Base-by-base conservation (phyloP, 2,113 vertebrate species). In the Xenopus laevis region DNA sequence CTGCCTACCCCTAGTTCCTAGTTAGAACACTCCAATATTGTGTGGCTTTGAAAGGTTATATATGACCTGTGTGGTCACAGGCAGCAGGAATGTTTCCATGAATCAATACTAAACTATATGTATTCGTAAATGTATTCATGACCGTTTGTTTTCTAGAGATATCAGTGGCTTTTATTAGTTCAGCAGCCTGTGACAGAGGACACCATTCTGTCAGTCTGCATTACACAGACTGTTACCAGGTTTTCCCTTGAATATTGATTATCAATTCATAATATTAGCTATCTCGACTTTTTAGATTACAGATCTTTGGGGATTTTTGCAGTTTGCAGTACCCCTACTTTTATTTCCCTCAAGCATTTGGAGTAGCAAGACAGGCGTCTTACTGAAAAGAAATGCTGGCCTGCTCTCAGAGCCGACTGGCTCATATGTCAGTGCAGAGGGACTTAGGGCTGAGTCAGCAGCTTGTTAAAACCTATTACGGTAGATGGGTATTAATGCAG, bases 401-500 rank as follows among this genome's bases (percentile, higher is more conserved):
- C 53, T 55, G 53, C 53, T n/a, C 18, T 55, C 58, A 27, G 21
- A 60, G 58, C 20, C 21, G 58, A 23, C 58, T 60, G 58, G 58
- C 58, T 60, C 58, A 13, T 60, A 18, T 60, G 58, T 60, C 58
- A 60, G 21, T 60, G 58, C 58, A 27, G 58, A 60, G 58, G 58
- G 58, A 60, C 58, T 27, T 21, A 23, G 18, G 11, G 58, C 58
- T 60, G 58, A 21, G 58, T 60, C 58, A 60, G 58, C 58, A 60
- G 58, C 58, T 60, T 20, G 21, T 60, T 60, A 60, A 60, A 60
- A 60, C 58, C 58, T 60, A 60, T 60, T 60, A 60, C 12, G 12
- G 58, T 20, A 60, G 58, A 60, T 60, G 58, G 58, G 58, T 27
- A 60, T 60, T 60, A 60, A 60, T 60, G 58, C 58, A 60, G 58